Conservation (phyloP, 2,113 vertebrate genomes). For the Xenopus laevis region DNA sequence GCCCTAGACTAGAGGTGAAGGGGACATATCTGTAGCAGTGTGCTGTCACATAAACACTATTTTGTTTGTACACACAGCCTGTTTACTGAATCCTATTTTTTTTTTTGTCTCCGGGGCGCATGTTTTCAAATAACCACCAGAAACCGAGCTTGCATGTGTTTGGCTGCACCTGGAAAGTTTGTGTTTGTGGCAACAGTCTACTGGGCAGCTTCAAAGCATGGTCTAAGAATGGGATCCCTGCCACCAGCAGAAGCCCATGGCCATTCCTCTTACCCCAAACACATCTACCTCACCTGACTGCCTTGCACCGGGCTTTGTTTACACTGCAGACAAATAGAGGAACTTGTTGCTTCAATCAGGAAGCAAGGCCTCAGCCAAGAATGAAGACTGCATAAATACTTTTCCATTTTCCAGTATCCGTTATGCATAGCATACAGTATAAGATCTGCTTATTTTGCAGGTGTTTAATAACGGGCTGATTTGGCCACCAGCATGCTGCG, state of each 20-base stretch:
- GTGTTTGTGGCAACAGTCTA: constrained; percentile 15
- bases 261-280: neutral
- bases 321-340: no score
- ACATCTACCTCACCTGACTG: neutral
- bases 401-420: no score
- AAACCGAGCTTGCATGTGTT: neutral
- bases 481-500: no score
- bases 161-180: neutral
- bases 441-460: no score
- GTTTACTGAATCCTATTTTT: constrained; percentile 12
- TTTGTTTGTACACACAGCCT: constrained; percentile 15
- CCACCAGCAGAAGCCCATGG: no score
- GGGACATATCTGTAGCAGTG: neutral
- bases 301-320: neutral
- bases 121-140: neutral
- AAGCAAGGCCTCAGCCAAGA: no score
- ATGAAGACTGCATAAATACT: no score
- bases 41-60: neutral
- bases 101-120: neutral
- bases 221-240: neutral
- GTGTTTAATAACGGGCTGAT: no score
- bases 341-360: no score
- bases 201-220: neutral
- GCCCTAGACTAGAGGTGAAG: no score
- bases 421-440: no score